These are phyloP conservation scores for Crocodylus rhombifer DNA, from an alignment of 2,797 vertebrate genomes.

Conservation along the genomic window DNA sequence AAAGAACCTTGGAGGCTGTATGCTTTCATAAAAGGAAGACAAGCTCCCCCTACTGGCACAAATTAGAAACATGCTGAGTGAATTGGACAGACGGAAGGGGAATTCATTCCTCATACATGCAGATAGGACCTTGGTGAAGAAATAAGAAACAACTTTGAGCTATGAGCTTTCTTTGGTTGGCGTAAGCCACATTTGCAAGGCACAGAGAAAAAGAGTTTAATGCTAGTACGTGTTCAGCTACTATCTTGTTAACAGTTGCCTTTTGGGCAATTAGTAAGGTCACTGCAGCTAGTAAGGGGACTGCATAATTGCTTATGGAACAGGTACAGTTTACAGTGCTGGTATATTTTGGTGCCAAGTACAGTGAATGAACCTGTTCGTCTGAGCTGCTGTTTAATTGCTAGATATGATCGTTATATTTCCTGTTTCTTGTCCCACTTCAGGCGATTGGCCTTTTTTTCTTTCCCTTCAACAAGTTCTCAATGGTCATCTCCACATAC, in stretches of 20 bases:
- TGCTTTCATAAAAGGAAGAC: neutral
- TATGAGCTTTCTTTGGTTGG: neutral
- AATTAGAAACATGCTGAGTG: neutral
- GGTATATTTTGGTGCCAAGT: neutral
- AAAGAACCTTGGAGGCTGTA: neutral
- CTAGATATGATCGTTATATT: neutral
- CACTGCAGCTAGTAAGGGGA: neutral
- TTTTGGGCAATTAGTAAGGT: neutral
- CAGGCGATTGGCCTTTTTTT: neutral
- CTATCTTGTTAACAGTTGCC: neutral
- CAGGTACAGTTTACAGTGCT: accelerated
- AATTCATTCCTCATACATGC: accelerated
- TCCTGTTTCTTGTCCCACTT: neutral
- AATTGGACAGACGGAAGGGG: neutral
- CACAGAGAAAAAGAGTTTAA: neutral
- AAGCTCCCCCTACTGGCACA: neutral
- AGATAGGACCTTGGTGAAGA: accelerated
- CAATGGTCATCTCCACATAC: neutral
- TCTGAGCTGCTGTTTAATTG: neutral
- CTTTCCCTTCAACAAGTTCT: neutral
- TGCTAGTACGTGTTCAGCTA: no score
- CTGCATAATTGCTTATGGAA: neutral
- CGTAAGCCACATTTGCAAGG: neutral
- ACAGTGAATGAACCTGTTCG: neutral
- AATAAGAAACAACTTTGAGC: accelerated